These are phyloP conservation scores for Meiosimyza platycephala DNA, from an alignment of 2,888 invertebrate species.

Conservation along the genomic window DNA sequence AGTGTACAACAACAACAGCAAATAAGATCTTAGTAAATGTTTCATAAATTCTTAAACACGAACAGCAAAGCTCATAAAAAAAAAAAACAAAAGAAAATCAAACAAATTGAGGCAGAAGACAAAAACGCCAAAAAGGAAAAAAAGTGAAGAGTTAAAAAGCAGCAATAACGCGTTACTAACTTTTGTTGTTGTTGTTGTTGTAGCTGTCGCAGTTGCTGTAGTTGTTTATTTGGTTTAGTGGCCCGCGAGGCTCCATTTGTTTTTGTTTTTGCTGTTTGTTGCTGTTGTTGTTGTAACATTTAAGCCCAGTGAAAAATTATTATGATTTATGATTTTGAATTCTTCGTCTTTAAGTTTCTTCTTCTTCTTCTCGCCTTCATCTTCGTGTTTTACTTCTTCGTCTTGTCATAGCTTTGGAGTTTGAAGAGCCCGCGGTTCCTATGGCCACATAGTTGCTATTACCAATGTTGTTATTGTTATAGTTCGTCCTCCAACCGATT, in stretches of 20 bases:
- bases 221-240: slow-evolving; percentile 28
- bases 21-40: slow-evolving; percentile 22
- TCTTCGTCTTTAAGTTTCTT: slow-evolving; percentile 3
- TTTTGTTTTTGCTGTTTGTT: neutral
- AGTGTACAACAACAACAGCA: slow-evolving; percentile 1
- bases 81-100: slow-evolving; percentile 9
- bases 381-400: slow-evolving; percentile 9
- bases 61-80: slow-evolving; percentile 2
- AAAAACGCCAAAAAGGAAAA: too few species aligned
- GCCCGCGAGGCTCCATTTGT: slow-evolving; percentile 20
- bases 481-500: neutral
- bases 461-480: slow-evolving; percentile 1
- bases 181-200: neutral
- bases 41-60: slow-evolving; percentile 30
- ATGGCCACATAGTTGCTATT: neutral
- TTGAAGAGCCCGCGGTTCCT: neutral
- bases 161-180: too few species aligned
- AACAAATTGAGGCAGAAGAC: too few species aligned
- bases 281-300: slow-evolving; percentile 12
- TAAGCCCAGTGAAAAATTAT: slow-evolving; percentile 26
- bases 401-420: slow-evolving; percentile 23
- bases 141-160: too few species aligned
- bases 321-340: slow-evolving; percentile 23
- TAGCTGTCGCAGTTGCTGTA: neutral
- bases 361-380: neutral